These are phyloP conservation scores for Ictalurus furcatus DNA, from an alignment of 2,113 vertebrate species.

Conservation along the genomic window DNA sequence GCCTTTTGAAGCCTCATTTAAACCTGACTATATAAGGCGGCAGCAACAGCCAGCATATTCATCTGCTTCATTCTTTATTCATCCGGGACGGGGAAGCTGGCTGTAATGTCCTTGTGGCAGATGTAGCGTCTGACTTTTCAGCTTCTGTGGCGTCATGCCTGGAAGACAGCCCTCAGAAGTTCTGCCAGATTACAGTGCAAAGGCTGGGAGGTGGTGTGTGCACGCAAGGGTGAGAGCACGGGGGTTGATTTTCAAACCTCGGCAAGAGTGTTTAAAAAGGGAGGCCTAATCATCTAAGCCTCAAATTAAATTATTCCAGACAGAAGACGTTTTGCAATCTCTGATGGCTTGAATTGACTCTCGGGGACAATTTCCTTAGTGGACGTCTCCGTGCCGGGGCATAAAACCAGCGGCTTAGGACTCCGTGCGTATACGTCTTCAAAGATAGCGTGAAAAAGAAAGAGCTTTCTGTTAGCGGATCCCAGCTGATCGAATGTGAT, in stretches of 20 bases:
- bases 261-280: slow-evolving; percentile 48
- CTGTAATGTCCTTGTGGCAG: slow-evolving; percentile 18
- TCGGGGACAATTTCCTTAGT: slow-evolving; percentile 49
- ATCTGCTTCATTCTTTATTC: slow-evolving; percentile 1
- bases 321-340: slow-evolving; percentile 53
- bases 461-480: background rate
- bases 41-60: slow-evolving; percentile 11
- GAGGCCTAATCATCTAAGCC: slow-evolving; percentile 56
- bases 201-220: slow-evolving; percentile 11
- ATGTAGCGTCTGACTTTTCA: slow-evolving; percentile 33
- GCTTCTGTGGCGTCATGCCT: slow-evolving; percentile 40
- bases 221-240: background rate
- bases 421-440: slow-evolving; percentile 18
- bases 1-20: background rate
- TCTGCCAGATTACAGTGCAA: slow-evolving; percentile 38
- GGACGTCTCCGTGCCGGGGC: slow-evolving; percentile 45
- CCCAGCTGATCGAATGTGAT: background rate
- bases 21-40: slow-evolving; percentile 21
- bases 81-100: slow-evolving; percentile 7
- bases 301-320: slow-evolving; percentile 58
- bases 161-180: slow-evolving; percentile 37
- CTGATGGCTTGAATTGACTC: slow-evolving; percentile 52
- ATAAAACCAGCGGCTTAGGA: slow-evolving; percentile 47
- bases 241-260: slow-evolving; percentile 26
- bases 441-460: background rate